Evolutionary conservation across 2,888 invertebrate species (phyloP).

Genomic region (Platycheirus rosarum): DNA sequence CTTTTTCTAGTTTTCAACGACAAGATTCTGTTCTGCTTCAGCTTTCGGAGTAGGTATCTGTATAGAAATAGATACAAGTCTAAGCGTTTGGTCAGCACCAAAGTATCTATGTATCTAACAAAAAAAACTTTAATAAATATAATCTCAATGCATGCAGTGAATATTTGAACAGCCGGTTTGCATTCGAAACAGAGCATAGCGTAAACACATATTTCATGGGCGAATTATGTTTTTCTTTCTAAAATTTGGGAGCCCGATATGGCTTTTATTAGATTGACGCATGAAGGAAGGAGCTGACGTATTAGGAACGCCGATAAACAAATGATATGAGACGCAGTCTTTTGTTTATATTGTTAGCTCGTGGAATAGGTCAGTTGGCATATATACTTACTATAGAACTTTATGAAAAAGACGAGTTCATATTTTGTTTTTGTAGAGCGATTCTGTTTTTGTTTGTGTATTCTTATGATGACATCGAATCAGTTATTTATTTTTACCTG

Average conservation of each 20-base stretch:
- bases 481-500: too few relatives aligned
- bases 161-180: conserved; percentile 27
- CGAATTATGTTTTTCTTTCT: conserved; percentile 33
- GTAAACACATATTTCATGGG: conserved; percentile 53
- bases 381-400: too few relatives aligned
- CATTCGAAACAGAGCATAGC: conserved; percentile 70
- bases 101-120: background rate
- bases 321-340: conserved; percentile 4
- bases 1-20: background rate
- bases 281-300: conserved; percentile 26
- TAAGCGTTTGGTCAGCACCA: conserved; percentile 19
- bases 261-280: background rate
- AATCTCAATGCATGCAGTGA: conserved; percentile 25
- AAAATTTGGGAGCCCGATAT: background rate
- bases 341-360: conserved; percentile 2
- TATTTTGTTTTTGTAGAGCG: too few relatives aligned
- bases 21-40: conserved; percentile 25
- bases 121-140: conserved; percentile 17
- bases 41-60: background rate
- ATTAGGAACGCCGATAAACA: conserved; percentile 10
- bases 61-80: conserved; percentile 20
- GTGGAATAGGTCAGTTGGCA: too few relatives aligned
- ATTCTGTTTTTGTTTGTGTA: too few relatives aligned
- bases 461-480: too few relatives aligned
- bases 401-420: too few relatives aligned